phyloP scores from a whole-genome alignment of 2,797 vertebrate genomes.

The Sphenodon punctatus region DNA sequence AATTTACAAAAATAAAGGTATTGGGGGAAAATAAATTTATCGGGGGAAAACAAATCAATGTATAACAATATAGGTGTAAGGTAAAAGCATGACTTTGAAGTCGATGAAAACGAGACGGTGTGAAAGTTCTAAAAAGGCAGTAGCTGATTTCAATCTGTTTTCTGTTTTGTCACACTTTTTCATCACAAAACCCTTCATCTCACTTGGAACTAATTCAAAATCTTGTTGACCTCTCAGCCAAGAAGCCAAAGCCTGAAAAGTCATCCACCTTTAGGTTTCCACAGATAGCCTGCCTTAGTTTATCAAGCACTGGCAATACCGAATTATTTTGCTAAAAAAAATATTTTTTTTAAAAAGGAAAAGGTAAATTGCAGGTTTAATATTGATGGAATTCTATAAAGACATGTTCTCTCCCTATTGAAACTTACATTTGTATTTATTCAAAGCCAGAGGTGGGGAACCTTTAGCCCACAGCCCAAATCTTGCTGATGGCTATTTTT shows the following conservation, averaged over 20 bases:
- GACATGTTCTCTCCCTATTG: not conserved
- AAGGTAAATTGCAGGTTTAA: no score
- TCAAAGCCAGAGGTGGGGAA: no score
- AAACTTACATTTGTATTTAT: no score
- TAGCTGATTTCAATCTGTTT: not conserved
- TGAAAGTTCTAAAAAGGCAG: not conserved
- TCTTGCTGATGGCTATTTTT: no score
- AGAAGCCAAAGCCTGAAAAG: not conserved
- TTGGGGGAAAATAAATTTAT: no score
- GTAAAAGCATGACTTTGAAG: not conserved
- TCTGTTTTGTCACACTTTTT: not conserved
- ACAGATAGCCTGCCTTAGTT: not conserved
- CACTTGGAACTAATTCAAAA: not conserved
- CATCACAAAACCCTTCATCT: not conserved
- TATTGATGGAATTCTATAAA: no score
- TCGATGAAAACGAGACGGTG: not conserved
- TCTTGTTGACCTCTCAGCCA: not conserved
- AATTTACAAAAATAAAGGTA: slow-evolving; percentile 22
- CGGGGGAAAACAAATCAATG: no score
- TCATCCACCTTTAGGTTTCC: not conserved
- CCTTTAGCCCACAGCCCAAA: no score
- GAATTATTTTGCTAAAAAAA: not conserved
- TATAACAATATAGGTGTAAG: no score
- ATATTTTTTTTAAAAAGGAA: no score
- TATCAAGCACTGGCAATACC: not conserved